These are phyloP conservation scores for Stomatorhinus ivindoensis DNA, from an alignment of 2,113 vertebrate genomes.

Conservation along the genomic window DNA sequence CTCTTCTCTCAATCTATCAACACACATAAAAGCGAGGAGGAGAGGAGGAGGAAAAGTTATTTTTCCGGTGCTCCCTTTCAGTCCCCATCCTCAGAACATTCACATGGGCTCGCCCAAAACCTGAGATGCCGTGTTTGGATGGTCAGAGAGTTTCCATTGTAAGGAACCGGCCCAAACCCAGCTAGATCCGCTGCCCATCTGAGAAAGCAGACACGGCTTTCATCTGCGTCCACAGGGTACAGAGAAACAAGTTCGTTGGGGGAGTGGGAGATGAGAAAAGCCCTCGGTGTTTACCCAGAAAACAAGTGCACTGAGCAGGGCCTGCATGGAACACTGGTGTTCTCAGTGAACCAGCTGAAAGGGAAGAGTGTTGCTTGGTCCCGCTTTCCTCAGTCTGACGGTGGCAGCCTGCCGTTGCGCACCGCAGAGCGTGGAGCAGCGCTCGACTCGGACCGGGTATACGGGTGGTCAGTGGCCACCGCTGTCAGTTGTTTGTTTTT, in stretches of 20 bases:
- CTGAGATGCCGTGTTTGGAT: slow-evolving; percentile 3
- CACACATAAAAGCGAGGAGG: neutral
- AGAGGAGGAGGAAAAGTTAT: neutral
- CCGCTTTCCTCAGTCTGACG: neutral
- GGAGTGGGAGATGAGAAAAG: slow-evolving; percentile 24
- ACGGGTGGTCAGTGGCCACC: neutral
- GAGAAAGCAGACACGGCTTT: slow-evolving; percentile 20
- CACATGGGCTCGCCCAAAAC: neutral
- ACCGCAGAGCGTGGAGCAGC: neutral
- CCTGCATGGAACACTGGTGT: neutral
- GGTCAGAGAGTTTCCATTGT: slow-evolving; percentile 20
- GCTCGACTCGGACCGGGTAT: neutral
- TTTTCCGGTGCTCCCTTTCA: neutral
- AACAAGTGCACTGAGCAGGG: neutral
- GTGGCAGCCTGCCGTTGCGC: neutral
- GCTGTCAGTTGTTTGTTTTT: neutral
- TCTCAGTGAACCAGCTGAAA: neutral
- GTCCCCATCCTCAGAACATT: neutral
- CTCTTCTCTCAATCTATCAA: slow-evolving; percentile 5
- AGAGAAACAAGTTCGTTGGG: slow-evolving; percentile 15
- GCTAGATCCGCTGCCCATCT: slow-evolving; percentile 5
- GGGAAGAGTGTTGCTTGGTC: neutral
- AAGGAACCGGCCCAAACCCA: slow-evolving; percentile 13
- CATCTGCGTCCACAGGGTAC: slow-evolving; percentile 17
- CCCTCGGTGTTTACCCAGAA: slow-evolving; percentile 28